phyloP scores from a whole-genome alignment of 1,140 invertebrate genomes.

The Drosophila kohkoa region DNA sequence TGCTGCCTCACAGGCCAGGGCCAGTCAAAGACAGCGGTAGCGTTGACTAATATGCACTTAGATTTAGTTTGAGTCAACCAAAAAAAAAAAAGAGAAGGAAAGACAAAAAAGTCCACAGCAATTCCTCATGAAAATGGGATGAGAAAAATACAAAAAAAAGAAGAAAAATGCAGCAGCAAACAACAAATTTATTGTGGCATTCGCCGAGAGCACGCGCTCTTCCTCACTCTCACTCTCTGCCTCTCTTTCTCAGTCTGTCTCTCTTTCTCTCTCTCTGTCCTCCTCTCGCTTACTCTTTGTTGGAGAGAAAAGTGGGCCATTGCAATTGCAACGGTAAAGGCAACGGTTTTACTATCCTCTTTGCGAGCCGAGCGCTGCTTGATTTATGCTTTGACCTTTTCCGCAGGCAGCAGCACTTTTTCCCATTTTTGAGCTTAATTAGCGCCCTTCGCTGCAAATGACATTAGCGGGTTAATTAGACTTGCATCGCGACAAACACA shows the following conservation, averaged over 20 bases:
- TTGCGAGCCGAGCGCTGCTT: conserved; percentile 25
- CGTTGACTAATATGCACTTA: conserved; percentile 67
- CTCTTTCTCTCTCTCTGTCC: too few relatives aligned
- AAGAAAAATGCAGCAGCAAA: conserved; percentile 3
- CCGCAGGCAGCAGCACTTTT: conserved; percentile 70
- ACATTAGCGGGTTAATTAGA: conserved; percentile 79
- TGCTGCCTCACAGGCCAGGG: conserved; percentile 47
- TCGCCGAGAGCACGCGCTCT: conserved; percentile 12
- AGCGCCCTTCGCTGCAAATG: conserved; percentile 69
- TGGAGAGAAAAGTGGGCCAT: conserved; percentile 60
- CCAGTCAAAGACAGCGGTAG: conserved; percentile 64
- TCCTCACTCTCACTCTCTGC: neutral
- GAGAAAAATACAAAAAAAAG: conserved; percentile 1
- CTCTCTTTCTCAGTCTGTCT: too few relatives aligned
- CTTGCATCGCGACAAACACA: conserved; percentile 42
- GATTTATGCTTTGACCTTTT: conserved; percentile 82
- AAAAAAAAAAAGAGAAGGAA: neutral
- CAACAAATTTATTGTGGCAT: conserved; percentile 52
- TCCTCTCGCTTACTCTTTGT: neutral
- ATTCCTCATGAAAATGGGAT: neutral
- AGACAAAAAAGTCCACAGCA: neutral
- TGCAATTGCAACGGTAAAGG: conserved; percentile 66
- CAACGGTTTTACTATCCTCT: conserved; percentile 3
- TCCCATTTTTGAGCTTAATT: conserved; percentile 68
- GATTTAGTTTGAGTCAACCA: conserved; percentile 52